Evolutionary conservation across 1,140 invertebrate genomes (phyloP).

Genomic region (Drosophila leontia): DNA sequence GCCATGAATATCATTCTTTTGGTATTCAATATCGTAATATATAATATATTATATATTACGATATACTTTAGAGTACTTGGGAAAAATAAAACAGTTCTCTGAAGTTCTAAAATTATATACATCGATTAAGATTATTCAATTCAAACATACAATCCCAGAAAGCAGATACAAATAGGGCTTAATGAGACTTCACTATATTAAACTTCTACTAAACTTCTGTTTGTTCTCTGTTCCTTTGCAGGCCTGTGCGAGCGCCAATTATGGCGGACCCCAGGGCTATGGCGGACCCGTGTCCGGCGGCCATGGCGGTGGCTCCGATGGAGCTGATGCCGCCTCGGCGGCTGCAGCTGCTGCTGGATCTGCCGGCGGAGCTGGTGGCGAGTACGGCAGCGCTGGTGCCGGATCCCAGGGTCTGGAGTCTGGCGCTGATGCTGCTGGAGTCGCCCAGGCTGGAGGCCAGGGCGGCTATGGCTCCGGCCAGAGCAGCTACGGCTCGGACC

Average conservation of each 20-base stretch:
- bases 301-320: slow-evolving; percentile 33
- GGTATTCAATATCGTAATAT: neutral
- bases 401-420: slow-evolving; percentile 37
- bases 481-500: slow-evolving; percentile 72
- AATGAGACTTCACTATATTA: neutral
- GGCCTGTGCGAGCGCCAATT: slow-evolving; percentile 73
- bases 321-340: slow-evolving; percentile 51
- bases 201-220: neutral
- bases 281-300: slow-evolving; percentile 53
- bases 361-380: slow-evolving; percentile 41
- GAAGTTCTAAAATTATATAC: neutral
- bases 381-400: slow-evolving; percentile 42
- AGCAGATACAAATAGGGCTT: neutral
- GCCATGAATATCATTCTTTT: neutral
- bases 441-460: slow-evolving; percentile 59
- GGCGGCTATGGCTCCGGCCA: slow-evolving; percentile 69
- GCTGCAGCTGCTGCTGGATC: slow-evolving; percentile 54
- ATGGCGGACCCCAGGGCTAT: slow-evolving; percentile 55
- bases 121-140: too few relatives aligned
- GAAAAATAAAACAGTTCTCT: neutral
- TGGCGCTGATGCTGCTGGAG: slow-evolving; percentile 54
- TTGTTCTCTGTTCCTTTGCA: slow-evolving; percentile 25
- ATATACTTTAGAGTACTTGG: neutral
- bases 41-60: neutral
- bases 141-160: neutral